Evolutionary conservation across 2,797 vertebrate species (phyloP), one percentile per base, ranked within the genome.

Genomic region (Muscicapa striata): DNA sequence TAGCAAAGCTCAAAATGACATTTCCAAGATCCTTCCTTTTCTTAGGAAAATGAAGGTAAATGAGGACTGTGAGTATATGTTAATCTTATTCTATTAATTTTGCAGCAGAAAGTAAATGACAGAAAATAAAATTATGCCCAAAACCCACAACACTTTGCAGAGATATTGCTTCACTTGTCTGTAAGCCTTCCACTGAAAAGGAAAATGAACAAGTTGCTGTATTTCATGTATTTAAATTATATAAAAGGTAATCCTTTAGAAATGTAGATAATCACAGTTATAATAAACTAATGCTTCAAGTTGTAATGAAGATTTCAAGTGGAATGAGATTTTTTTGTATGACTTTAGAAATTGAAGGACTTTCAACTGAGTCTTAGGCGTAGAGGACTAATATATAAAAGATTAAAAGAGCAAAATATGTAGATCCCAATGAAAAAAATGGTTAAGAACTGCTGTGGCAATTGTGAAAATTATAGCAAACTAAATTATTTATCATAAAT

Each of bases 401-500:
- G 32, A 68, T 58, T 73, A 67, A 83, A 77, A 80, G 5, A 80
- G 3, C 2, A 64, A 90, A 66, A 75, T 59, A 73, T 57, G 13
- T 34, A 80, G 29, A 76, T 51, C 22, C 62, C n/a, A 43, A 36
- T 48, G 13, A 81, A 88, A 66, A 84, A 85, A 62, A 82, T 9
- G 0, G 3, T 64, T 87, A 69, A 11, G 4, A 72, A 78, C 12
- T 82, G 58, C 45, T 48, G 64, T 18, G 61, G 41, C 21, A 93
- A 49, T 43, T 89, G 36, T 66, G 46, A 92, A 81, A 76, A 66
- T 26, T 9, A 74, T 10, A 73, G 10, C 19, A 17, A 90, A 49
- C 15, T 69, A 49, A 82, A 94, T 87, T 89, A 89, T 94, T 93
- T 73, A 62, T 91, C 81, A 84, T 77, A 93, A 95, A 86, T 84